These are phyloP conservation scores for Nasua narica DNA, from an alignment of 2,797 vertebrate species.

Conservation along the genomic window DNA sequence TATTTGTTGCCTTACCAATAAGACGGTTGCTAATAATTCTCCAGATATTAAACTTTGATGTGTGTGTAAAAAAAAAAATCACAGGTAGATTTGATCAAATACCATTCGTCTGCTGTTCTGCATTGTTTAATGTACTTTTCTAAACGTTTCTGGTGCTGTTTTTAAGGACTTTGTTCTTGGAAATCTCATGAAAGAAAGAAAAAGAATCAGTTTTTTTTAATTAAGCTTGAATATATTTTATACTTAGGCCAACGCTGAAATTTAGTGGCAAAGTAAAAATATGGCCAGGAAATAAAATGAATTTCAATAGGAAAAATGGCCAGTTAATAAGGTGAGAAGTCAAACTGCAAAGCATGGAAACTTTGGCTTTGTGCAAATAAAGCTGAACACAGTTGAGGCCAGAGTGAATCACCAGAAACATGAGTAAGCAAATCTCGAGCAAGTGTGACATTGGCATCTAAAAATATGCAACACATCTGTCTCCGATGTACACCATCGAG, in stretches of 20 bases:
- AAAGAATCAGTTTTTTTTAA: background rate
- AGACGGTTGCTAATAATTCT: background rate
- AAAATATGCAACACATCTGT: background rate
- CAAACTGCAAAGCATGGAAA: background rate
- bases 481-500: background rate
- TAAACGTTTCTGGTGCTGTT: background rate
- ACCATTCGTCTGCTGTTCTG: background rate
- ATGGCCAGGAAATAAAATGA: slow-evolving; percentile 5
- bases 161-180: background rate
- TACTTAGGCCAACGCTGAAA: background rate
- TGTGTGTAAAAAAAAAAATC: background rate
- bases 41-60: background rate
- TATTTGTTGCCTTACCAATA: background rate
- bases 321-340: background rate
- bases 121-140: background rate
- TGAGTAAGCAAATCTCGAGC: background rate
- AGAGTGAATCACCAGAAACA: background rate
- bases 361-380: slow-evolving; percentile 3
- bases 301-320: background rate
- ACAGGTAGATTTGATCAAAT: background rate
- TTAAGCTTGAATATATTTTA: slow-evolving; percentile 11
- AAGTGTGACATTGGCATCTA: background rate
- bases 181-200: background rate
- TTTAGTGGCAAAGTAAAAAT: background rate
- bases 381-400: background rate